phyloP scores from a whole-genome alignment of 2,888 invertebrate species.

The Acleris laterana region DNA sequence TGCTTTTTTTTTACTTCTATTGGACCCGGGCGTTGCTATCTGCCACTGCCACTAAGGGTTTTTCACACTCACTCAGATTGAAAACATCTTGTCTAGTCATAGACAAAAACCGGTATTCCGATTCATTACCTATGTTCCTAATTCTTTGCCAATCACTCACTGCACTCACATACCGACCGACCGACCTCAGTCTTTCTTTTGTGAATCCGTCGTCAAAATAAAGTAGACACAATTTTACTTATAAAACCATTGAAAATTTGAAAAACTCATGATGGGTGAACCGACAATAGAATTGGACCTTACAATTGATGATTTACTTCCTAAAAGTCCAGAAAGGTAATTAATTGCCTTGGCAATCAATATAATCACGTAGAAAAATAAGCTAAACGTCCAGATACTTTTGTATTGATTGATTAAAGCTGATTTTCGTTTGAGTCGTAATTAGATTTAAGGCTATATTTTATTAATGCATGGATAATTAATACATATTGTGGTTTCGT shows the following conservation, averaged over 20 bases:
- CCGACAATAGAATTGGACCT: conserved; percentile 75
- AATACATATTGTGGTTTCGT: conserved; percentile 13
- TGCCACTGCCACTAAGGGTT: too few relatives aligned
- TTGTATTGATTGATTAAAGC: conserved; percentile 17
- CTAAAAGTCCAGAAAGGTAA: conserved; percentile 81
- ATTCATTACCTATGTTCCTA: too few relatives aligned
- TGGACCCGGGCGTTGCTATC: too few relatives aligned
- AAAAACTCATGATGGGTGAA: conserved; percentile 70
- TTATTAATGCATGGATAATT: not conserved
- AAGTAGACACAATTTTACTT: conserved; percentile 55
- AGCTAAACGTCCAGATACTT: not conserved
- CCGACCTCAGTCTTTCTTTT: conserved; percentile 51
- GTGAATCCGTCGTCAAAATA: conserved; percentile 71
- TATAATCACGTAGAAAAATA: not conserved
- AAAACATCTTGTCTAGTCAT: too few relatives aligned
- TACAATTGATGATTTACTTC: conserved; percentile 78
- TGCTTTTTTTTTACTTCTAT: not conserved
- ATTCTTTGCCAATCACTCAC: too few relatives aligned
- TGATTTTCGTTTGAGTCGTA: not conserved
- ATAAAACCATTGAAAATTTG: conserved; percentile 47
- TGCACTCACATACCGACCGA: too few relatives aligned
- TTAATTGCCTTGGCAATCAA: conserved; percentile 44
- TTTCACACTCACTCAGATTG: too few relatives aligned
- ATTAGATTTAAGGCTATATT: conserved; percentile 2
- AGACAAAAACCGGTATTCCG: too few relatives aligned